phyloP scores from a whole-genome alignment of 2,113 vertebrate genomes.

The Channa maculata region DNA sequence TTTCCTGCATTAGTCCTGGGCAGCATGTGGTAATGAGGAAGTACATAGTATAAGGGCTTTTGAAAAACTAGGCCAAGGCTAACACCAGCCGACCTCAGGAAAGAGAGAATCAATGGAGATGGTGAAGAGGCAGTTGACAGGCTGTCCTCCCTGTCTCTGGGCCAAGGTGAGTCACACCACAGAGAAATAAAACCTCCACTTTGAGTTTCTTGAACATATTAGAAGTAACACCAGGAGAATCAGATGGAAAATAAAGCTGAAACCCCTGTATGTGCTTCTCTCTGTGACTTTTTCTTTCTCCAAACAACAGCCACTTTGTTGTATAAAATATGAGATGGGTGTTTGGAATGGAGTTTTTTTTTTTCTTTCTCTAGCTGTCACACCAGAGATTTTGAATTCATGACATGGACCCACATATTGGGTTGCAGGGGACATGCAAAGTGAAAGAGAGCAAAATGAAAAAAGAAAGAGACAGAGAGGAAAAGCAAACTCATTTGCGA shows the following conservation, averaged over 20 bases:
- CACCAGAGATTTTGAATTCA: constrained; percentile 66
- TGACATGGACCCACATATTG: constrained; percentile 62
- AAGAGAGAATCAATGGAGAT: constrained; percentile 13
- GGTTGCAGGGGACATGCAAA: constrained; percentile 53
- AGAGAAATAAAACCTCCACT: constrained; percentile 26
- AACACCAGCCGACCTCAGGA: constrained; percentile 11
- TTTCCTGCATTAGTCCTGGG: constrained; percentile 58
- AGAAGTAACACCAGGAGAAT: constrained; percentile 22
- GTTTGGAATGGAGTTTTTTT: constrained; percentile 45
- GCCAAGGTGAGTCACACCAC: constrained; percentile 59
- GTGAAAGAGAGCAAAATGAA: constrained; percentile 49
- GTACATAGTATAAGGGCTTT: constrained; percentile 66
- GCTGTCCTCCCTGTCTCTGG: constrained; percentile 33
- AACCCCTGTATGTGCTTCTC: constrained; percentile 10
- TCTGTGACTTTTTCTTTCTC: constrained; percentile 18
- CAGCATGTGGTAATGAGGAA: constrained; percentile 72
- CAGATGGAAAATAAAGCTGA: constrained; percentile 4
- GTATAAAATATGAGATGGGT: constrained; percentile 73
- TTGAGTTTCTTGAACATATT: constrained; percentile 37
- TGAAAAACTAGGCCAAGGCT: constrained; percentile 74
- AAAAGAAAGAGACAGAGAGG: constrained; percentile 42
- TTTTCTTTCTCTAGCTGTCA: constrained; percentile 49
- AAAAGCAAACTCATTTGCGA: constrained; percentile 79
- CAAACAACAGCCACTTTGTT: constrained; percentile 68
- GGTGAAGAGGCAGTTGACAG: constrained; percentile 38